Evolutionary conservation across 2,797 vertebrate genomes (phyloP).

Genomic region (Choloepus didactylus): DNA sequence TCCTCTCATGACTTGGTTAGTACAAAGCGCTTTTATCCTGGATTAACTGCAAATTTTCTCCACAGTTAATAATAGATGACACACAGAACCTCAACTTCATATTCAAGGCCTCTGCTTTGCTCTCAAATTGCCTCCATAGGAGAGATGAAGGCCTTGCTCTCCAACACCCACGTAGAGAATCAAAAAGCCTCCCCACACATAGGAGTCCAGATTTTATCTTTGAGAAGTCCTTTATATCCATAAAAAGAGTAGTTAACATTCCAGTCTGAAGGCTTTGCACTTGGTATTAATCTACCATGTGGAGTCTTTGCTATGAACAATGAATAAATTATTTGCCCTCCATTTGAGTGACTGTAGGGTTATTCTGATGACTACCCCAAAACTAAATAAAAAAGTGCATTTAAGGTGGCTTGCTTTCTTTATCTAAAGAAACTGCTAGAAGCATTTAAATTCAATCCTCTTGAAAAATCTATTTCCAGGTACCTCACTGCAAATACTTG

Average conservation of each 20-base stretch:
- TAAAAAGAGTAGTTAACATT: constrained; percentile 64
- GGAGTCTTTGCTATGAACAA: constrained; percentile 4
- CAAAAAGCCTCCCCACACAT: background rate
- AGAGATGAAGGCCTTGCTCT: constrained; percentile 31
- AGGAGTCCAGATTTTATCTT: constrained; percentile 36
- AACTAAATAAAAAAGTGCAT: constrained; percentile 42
- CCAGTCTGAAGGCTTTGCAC: constrained; percentile 14
- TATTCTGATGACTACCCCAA: constrained; percentile 2
- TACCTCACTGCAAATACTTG: background rate
- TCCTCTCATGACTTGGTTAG: constrained; percentile 33
- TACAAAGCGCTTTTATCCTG: background rate
- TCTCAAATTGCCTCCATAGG: constrained; percentile 13
- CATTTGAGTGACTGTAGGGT: background rate
- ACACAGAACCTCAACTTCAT: background rate
- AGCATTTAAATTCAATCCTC: constrained; percentile 33
- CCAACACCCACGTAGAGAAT: background rate
- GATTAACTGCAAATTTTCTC: constrained; percentile 42
- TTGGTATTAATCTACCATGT: background rate
- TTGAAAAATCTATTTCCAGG: constrained; percentile 53
- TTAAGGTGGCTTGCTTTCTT: constrained; percentile 32
- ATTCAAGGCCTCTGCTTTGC: background rate
- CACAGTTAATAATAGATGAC: constrained; percentile 3
- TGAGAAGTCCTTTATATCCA: constrained; percentile 44
- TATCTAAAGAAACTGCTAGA: constrained; percentile 14
- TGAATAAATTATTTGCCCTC: constrained; percentile 33